Evolutionary conservation across 2,888 invertebrate species (phyloP), one percentile per base, ranked within the genome.

Genomic region (Dione juno): DNA sequence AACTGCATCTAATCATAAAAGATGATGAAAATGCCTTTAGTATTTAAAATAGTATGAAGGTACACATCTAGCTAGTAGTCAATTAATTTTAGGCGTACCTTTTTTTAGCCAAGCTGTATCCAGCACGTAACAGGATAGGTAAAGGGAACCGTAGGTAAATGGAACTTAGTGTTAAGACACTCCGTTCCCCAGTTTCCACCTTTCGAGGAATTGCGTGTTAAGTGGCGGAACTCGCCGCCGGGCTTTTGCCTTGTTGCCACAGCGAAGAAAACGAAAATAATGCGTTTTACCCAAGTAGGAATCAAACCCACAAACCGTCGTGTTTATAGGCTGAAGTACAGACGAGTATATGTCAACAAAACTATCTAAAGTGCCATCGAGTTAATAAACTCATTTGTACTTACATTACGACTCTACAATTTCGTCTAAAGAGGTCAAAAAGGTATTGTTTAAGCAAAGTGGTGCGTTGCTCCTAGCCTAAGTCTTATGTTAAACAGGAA

Each of bases 401-500:
- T 48, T 16, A 6, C 14, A 48, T 10, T n/a, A 40, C 35, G 5
- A 50, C 19, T 9, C 16, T 52, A 40, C 37, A 40, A 64, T n/a
- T 64, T 52, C 14, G 52, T 64, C 50, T 52, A 64, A 64, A 64
- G 64, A 64, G 64, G 64, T 52, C 64, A 50, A 64, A 61, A 61
- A n/a, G 61, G 66, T 66, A 66, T 66, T 66, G 66, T 66, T 53
- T 53, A 66, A 35, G 10, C 28, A 43, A 66, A 66, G 21, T 66
- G 53, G 82, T 80, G 72, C 82, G 76, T 78, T 80, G 81, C 78
- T 77, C 82, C 79, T 73, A 58, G 54, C 81, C 81, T 79, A 80
- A 82, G 76, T 54, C 40, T 74, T 45, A 78, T 78, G 78, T 69
- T 75, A 80, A 80, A 71, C 69, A 78, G 77, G 78, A 78, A 75